These are phyloP conservation scores for Notechis scutatus DNA, from an alignment of 2,113 vertebrate genomes.

Conservation along the genomic window DNA sequence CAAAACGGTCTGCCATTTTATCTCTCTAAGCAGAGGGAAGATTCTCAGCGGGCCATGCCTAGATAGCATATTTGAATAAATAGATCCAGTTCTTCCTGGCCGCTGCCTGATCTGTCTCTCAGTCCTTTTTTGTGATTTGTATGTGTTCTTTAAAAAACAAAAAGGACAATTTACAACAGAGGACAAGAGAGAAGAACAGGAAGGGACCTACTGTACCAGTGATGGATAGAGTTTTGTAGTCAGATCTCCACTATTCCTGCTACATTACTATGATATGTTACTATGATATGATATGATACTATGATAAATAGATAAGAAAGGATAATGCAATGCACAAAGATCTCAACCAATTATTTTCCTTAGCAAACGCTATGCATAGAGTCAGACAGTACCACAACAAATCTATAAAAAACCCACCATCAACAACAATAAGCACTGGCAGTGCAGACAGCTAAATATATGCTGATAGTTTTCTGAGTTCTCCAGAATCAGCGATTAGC, in stretches of 20 bases:
- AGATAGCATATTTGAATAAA: not conserved
- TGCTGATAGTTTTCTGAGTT: not conserved
- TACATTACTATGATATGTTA: not conserved
- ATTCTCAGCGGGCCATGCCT: not conserved
- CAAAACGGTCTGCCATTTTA: not conserved
- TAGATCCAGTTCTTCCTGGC: not conserved
- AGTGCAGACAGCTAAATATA: not conserved
- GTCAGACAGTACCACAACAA: not conserved
- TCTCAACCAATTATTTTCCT: not conserved
- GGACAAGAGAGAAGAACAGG: not conserved
- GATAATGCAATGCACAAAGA: not conserved
- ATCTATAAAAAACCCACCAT: not conserved
- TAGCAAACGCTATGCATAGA: not conserved
- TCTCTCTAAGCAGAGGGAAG: not conserved
- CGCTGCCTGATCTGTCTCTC: not conserved
- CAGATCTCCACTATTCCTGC: not conserved
- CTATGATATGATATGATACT: too few relatives aligned
- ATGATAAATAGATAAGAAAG: not conserved
- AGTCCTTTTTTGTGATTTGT: not conserved
- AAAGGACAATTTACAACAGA: not conserved
- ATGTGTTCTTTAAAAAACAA: not conserved
- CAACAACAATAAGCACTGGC: not conserved
- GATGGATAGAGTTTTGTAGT: not conserved
- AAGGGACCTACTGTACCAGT: not conserved
- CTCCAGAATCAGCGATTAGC: not conserved